phyloP scores from a whole-genome alignment of 2,797 vertebrate species.

The Tolypeutes matacus region DNA sequence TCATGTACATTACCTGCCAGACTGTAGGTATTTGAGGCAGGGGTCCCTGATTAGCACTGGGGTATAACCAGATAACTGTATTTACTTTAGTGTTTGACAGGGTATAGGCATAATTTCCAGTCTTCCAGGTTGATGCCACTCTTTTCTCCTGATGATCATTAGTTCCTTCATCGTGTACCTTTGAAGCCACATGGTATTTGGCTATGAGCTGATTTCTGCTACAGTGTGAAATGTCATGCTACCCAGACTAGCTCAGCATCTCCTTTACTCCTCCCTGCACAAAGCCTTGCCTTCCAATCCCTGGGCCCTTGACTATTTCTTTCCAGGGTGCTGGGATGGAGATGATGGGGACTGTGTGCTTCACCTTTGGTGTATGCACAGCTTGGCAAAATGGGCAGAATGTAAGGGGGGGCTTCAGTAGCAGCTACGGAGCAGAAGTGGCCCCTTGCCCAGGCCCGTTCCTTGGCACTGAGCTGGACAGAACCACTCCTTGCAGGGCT shows the following conservation, averaged over 20 bases:
- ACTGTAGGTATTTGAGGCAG: neutral
- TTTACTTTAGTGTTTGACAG: neutral
- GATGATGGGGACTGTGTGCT: rapidly evolving
- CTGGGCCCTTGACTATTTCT: neutral
- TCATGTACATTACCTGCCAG: neutral
- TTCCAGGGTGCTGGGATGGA: neutral
- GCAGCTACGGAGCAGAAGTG: neutral
- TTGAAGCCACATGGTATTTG: neutral
- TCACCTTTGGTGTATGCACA: neutral
- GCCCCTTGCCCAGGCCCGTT: neutral
- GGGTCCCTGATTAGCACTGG: neutral
- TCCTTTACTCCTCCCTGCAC: neutral
- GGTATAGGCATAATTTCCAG: neutral
- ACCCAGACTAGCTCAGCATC: neutral
- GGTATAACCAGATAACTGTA: neutral
- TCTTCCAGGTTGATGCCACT: neutral
- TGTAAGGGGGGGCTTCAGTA: conserved; percentile 33
- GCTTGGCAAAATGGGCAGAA: neutral
- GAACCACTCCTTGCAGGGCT: neutral
- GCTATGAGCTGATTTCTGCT: neutral
- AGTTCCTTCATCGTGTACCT: neutral
- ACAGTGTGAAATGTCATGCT: neutral
- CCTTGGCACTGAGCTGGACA: neutral
- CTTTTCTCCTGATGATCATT: neutral
- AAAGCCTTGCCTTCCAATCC: neutral